These are phyloP conservation scores for Halesus radiatus DNA, from an alignment of 1,140 invertebrate genomes.

Conservation along the genomic window DNA sequence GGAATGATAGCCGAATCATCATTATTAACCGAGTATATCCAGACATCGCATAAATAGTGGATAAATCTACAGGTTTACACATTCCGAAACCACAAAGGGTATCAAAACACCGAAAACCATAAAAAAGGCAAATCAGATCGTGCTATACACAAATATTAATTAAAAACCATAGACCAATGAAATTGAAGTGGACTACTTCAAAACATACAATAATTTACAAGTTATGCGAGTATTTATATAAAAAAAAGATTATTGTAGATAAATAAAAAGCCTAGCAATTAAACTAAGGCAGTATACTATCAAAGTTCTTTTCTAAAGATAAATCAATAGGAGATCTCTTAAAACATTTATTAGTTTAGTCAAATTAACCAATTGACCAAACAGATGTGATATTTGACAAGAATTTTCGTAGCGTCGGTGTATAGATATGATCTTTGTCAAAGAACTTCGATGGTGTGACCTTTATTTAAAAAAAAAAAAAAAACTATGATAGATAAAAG, in stretches of 20 bases:
- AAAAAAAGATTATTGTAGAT: constrained; percentile 8
- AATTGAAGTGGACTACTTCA: neutral
- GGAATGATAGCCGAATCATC: constrained; percentile 13
- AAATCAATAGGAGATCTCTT: neutral
- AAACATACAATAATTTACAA: constrained; percentile 4
- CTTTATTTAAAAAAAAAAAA: too few relatives aligned
- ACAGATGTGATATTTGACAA: too few relatives aligned
- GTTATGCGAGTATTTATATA: constrained; percentile 9
- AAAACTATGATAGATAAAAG: too few relatives aligned
- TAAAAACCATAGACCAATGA: constrained; percentile 1
- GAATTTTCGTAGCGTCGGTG: too few relatives aligned
- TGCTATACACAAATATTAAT: constrained; percentile 5
- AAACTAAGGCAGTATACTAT: neutral
- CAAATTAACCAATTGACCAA: too few relatives aligned
- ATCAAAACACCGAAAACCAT: neutral
- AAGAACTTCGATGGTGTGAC: too few relatives aligned
- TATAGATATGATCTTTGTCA: too few relatives aligned
- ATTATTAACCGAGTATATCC: neutral
- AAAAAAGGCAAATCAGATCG: too few relatives aligned
- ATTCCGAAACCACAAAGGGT: neutral
- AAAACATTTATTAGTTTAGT: too few relatives aligned
- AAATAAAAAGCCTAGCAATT: neutral
- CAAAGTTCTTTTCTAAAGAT: neutral
- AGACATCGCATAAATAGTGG: neutral
- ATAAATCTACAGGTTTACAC: neutral